Percentiles rank a stretch among this genome's conserved stretches.
Evolutionary conservation across 2,888 invertebrate species (phyloP).

Genomic region (Dimorphilus gyrociliatus): DNA sequence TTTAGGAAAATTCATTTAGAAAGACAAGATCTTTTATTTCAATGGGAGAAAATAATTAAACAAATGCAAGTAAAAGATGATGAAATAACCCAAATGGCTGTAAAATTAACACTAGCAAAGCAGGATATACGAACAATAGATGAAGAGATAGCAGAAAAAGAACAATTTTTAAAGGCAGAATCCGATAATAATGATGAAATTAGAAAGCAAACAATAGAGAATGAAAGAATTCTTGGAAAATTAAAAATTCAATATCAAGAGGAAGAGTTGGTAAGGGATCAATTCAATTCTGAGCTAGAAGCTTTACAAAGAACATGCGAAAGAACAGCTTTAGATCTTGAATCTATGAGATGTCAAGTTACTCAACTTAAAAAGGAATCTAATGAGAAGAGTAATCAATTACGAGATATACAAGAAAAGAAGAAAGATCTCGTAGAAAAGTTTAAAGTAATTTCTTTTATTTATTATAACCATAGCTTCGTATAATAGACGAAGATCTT

Average conservation of each 20-base stretch:
- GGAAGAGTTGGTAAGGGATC: conserved; percentile 25
- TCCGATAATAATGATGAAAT: conserved; percentile 30
- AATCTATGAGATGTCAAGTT: conserved; percentile 25
- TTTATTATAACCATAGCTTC: no score
- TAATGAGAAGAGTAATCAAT: conserved; percentile 23
- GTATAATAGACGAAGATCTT: no score
- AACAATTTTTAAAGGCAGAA: conserved; percentile 31
- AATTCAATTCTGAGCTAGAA: conserved; percentile 35
- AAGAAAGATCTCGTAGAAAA: no score
- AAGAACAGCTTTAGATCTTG: conserved; percentile 33
- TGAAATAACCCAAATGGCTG: conserved; percentile 35
- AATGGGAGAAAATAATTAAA: conserved; percentile 37
- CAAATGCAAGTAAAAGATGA: conserved; percentile 36
- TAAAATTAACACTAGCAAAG: conserved; percentile 29
- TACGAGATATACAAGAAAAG: no score
- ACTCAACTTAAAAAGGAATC: conserved; percentile 31
- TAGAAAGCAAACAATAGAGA: conserved; percentile 30
- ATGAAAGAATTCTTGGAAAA: conserved; percentile 26
- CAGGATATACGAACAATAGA: conserved; percentile 26
- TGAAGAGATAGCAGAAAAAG: conserved; percentile 30
- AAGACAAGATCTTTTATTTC: conserved; percentile 31
- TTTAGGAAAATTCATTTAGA: conserved; percentile 34
- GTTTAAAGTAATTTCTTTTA: no score
- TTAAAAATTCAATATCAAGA: conserved; percentile 25
- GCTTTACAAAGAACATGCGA: conserved; percentile 36